phyloP scores from a whole-genome alignment of 2,888 invertebrate genomes.

The Bimastos eiseni region DNA sequence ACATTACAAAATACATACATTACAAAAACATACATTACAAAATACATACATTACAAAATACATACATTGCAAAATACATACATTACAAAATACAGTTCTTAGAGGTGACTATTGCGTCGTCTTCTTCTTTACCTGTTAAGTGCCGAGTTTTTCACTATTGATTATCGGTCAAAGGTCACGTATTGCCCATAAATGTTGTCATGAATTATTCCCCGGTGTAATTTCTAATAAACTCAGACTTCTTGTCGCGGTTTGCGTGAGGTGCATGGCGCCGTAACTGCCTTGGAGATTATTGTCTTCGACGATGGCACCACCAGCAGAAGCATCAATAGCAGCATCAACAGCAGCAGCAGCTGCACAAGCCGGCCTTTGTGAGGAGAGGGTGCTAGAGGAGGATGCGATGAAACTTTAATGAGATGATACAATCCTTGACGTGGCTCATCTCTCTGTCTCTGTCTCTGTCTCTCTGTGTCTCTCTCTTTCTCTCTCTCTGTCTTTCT shows the following conservation, averaged over 20 bases:
- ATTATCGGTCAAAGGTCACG: background rate
- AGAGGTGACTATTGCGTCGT: background rate
- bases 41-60: too few relatives aligned
- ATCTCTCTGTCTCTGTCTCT: background rate
- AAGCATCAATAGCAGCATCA: background rate
- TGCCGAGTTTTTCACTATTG: background rate
- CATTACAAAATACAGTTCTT: background rate
- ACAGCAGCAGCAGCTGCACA: background rate
- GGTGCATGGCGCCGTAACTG: background rate
- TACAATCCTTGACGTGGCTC: background rate
- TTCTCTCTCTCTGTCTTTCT: background rate
- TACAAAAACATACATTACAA: too few relatives aligned
- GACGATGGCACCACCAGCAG: background rate
- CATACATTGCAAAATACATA: too few relatives aligned
- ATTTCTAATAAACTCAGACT: background rate
- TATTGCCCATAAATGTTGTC: background rate
- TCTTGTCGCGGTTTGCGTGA: background rate
- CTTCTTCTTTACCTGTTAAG: background rate
- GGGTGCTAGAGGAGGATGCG: background rate
- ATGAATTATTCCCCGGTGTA: background rate
- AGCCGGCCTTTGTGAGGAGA: background rate
- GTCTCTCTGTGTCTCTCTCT: background rate
- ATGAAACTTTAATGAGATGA: conserved; percentile 13
- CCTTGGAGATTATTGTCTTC: background rate
- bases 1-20: too few relatives aligned